These are phyloP conservation scores for Oryzias melastigma DNA, from an alignment of 2,113 vertebrate genomes.

Conservation along the genomic window DNA sequence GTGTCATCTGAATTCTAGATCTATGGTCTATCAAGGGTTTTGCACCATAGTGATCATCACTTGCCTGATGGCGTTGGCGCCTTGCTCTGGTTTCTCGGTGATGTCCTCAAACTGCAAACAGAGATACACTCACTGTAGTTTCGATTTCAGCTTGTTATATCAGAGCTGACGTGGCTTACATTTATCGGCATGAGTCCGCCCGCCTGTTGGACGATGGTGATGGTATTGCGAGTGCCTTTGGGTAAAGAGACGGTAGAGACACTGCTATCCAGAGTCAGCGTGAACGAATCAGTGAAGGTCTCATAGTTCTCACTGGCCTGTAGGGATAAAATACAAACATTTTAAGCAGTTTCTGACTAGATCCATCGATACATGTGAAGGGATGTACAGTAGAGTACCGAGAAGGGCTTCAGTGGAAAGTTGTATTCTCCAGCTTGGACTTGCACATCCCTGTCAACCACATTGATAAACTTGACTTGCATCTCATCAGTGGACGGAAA, in stretches of 20 bases:
- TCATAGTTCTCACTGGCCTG: slow-evolving; percentile 57
- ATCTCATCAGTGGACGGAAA: slow-evolving; percentile 73
- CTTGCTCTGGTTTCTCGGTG: slow-evolving; percentile 49
- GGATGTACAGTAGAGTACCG: slow-evolving; percentile 34
- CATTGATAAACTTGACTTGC: slow-evolving; percentile 86
- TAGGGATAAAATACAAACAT: not conserved
- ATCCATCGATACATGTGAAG: not conserved
- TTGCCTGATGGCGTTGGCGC: slow-evolving; percentile 55
- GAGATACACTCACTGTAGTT: not conserved
- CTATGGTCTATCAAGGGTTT: no score
- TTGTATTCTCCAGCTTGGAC: not conserved
- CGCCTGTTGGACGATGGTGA: not conserved
- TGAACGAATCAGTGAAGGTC: not conserved
- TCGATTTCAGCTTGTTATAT: not conserved
- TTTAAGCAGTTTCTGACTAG: not conserved
- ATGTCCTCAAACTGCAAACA: slow-evolving; percentile 38
- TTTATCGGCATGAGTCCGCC: accelerated
- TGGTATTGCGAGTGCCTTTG: slow-evolving; percentile 7
- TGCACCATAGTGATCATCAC: slow-evolving; percentile 2
- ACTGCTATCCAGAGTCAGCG: accelerated
- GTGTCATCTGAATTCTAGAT: no score
- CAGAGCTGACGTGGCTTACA: slow-evolving; percentile 27
- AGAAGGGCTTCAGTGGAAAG: not conserved
- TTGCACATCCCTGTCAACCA: not conserved
- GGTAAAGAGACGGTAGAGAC: accelerated